phyloP scores from a whole-genome alignment of 2,888 invertebrate genomes.

The Aporophyla lueneburgensis region DNA sequence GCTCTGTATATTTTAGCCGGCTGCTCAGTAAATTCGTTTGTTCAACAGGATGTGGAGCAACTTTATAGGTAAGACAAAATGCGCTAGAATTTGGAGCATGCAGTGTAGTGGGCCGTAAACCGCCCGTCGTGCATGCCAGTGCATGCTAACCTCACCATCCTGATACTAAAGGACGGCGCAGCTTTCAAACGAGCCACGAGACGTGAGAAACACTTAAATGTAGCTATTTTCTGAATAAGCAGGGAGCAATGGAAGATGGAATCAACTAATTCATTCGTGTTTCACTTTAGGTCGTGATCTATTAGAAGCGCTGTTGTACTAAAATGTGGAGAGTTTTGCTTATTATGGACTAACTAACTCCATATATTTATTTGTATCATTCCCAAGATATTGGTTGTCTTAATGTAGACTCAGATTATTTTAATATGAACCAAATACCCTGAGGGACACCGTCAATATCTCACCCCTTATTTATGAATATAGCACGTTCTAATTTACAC shows the following conservation, averaged over 20 bases:
- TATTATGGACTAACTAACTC: background rate
- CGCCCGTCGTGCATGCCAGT: slow-evolving; percentile 57
- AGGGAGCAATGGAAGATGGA: slow-evolving; percentile 47
- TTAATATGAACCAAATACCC: background rate
- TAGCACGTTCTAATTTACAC: slow-evolving; percentile 24
- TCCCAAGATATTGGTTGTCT: background rate
- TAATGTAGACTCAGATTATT: background rate
- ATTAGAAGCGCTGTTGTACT: slow-evolving; percentile 51
- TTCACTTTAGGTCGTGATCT: slow-evolving; percentile 58
- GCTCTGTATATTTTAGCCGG: slow-evolving; percentile 53
- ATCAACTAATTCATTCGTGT: slow-evolving; percentile 61
- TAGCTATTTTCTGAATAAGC: slow-evolving; percentile 60
- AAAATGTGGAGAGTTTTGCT: slow-evolving; percentile 46
- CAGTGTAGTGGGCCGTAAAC: slow-evolving; percentile 70
- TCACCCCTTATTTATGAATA: slow-evolving; percentile 17
- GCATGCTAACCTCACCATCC: slow-evolving; percentile 62
- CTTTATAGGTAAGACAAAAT: slow-evolving; percentile 65
- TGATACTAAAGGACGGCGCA: slow-evolving; percentile 53
- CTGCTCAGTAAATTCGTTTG: slow-evolving; percentile 37
- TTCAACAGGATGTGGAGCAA: slow-evolving; percentile 64
- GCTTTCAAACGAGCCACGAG: slow-evolving; percentile 57
- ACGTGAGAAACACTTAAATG: slow-evolving; percentile 62
- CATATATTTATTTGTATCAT: background rate
- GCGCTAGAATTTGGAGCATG: slow-evolving; percentile 70
- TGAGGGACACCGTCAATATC: slow-evolving; percentile 2